Conservation (phyloP, 2,888 invertebrate species). For the Poecilobothrus nobilitatus region DNA sequence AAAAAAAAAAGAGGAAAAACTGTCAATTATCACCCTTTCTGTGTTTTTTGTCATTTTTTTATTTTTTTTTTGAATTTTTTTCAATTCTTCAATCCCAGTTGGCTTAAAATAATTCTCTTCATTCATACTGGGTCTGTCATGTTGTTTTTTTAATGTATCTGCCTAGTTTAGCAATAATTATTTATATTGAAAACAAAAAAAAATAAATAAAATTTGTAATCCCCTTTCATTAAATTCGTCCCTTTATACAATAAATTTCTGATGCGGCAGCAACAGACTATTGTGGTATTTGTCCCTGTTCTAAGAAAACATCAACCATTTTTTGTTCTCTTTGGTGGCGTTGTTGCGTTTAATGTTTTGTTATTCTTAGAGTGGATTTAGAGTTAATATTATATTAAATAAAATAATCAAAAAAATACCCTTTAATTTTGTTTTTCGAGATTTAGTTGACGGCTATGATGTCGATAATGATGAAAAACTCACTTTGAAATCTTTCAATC, state of each 20-base stretch:
- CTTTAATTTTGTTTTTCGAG: background rate
- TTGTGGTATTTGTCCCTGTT: background rate
- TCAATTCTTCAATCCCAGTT: conserved; percentile 1
- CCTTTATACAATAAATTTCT: background rate
- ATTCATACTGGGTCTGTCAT: background rate
- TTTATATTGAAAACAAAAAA: background rate
- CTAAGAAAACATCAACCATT: background rate
- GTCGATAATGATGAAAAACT: background rate
- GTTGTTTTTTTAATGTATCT: background rate
- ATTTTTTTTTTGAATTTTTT: background rate
- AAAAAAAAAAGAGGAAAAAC: background rate
- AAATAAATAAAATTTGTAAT: background rate
- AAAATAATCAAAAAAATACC: background rate
- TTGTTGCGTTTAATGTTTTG: too few species aligned
- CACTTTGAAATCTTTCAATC: background rate
- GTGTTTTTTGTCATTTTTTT: background rate
- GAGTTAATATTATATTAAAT: too few species aligned
- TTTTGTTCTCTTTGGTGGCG: background rate
- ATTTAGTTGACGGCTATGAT: too few species aligned
- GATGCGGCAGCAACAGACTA: background rate
- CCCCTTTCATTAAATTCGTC: background rate
- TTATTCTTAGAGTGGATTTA: too few species aligned
- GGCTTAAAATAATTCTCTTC: background rate
- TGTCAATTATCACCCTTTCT: background rate
- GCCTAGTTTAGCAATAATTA: conserved; percentile 10